Base-by-base conservation (phyloP, 2,888 invertebrate species). In the Ommatoiulus sabulosus region DNA sequence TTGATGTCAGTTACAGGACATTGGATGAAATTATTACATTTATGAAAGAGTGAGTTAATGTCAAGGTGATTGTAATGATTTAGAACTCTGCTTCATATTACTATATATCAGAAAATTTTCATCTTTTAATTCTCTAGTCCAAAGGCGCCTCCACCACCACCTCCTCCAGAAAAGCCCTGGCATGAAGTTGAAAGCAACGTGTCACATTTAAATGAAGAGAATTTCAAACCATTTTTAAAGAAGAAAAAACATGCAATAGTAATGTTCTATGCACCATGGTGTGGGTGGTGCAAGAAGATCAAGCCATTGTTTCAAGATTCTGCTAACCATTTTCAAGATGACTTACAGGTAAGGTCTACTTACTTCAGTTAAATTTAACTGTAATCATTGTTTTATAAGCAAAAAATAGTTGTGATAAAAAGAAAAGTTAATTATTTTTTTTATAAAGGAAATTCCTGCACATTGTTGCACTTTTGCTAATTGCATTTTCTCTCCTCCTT, bases 181-280 rank as follows among this genome's bases (percentile, higher is more conserved):
- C 92, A 92, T 20, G 96, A 97, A 89, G 95, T 96, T 90, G 94
- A 95, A 91, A 94, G 95, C 2, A 94, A 96, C 90, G 97, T 98
- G 86, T 94, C 96, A 84, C 97, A 97, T 93, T 94, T 97, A 88
- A 94, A 94, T 90, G 94, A 95, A 84, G 94, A 95, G 89, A 95
- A 93, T 89, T 97, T 97, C 93, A 95, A 95, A 91, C 92, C 94
- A 86, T 94, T 95, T 87, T 93, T 97, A 84, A 96, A 96, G 92
- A 96, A 96, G 92, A 96, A 97, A 93, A 97, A 97, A 91, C 97
- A 97, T 93, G 96, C 96, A 1, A 92, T 98, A 87, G 95, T 97
- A 89, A 97, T 97, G 95, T 98, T 97, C 93, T 97, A 97, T 92
- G 97, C 97, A 0, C 97, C 97, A 15, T 98, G 97, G 97, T 97